A percentile compares a stretch with the other conserved stretches of the same genome.
These are phyloP conservation scores for Cinclus mexicanus DNA, from an alignment of 2,113 vertebrate genomes.

Conservation along the genomic window DNA sequence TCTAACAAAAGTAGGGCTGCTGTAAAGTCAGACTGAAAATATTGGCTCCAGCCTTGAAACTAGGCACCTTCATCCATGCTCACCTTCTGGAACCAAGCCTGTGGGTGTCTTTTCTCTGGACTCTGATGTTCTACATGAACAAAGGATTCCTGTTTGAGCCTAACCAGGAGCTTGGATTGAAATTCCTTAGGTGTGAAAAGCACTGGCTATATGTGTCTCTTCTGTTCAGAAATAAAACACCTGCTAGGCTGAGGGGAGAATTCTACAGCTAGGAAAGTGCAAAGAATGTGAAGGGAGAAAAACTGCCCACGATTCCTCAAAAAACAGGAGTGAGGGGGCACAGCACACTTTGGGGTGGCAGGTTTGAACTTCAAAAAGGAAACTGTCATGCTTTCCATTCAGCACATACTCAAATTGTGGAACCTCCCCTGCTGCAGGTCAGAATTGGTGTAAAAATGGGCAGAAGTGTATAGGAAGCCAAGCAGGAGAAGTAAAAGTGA, in stretches of 20 bases:
- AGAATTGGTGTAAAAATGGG: neutral
- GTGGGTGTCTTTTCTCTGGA: neutral
- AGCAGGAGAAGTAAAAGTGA: neutral
- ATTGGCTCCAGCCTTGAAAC: neutral
- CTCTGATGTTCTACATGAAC: neutral
- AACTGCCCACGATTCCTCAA: neutral
- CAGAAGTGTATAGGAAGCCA: neutral
- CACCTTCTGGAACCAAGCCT: neutral
- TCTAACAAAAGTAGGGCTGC: neutral
- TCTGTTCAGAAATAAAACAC: neutral
- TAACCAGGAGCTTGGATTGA: neutral
- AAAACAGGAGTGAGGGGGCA: neutral
- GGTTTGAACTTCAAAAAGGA: neutral
- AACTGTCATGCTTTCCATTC: neutral
- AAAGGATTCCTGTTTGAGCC: neutral
- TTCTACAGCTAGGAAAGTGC: neutral
- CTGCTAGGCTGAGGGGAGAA: neutral
- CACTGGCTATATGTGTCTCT: neutral
- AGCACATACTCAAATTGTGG: neutral
- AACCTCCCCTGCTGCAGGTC: neutral
- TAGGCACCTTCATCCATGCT: neutral
- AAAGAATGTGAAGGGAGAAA: neutral
- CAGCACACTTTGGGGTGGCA: neutral
- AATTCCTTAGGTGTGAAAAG: neutral
- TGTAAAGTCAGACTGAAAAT: neutral